A percentile compares a stretch with the other conserved stretches of the same genome.
These are phyloP conservation scores for Lophotis ruficrista DNA, from an alignment of 2,113 vertebrate species.

Conservation along the genomic window DNA sequence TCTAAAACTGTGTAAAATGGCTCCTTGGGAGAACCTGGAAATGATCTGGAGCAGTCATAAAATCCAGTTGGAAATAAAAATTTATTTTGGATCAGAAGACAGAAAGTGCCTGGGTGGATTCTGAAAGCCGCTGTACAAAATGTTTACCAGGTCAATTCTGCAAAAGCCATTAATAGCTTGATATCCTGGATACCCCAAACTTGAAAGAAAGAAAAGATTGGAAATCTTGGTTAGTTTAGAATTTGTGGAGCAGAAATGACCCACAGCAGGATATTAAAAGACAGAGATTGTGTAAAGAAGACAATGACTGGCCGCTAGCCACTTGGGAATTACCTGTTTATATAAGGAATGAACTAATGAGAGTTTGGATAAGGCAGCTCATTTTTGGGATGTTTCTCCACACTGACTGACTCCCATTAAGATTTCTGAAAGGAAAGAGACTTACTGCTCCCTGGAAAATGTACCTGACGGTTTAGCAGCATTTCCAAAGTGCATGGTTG, in stretches of 20 bases:
- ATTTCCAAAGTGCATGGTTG: accelerated
- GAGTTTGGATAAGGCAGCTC: background rate
- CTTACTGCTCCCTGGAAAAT: background rate
- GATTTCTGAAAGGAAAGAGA: background rate
- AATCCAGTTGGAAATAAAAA: conserved; percentile 14
- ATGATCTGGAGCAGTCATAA: background rate
- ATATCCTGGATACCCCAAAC: background rate
- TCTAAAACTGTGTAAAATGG: background rate
- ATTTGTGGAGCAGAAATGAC: background rate
- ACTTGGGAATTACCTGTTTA: background rate
- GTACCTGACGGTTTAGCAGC: background rate
- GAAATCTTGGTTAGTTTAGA: background rate
- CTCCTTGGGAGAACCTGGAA: background rate
- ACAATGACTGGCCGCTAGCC: background rate
- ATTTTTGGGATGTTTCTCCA: background rate
- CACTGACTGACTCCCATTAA: background rate
- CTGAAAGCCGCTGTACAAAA: background rate
- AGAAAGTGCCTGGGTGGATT: background rate
- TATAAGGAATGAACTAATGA: background rate
- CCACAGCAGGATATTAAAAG: background rate
- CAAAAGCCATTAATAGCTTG: background rate
- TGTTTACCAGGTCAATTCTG: background rate
- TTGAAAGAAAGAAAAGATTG: background rate
- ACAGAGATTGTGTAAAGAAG: background rate
- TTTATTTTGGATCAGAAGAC: background rate